Percentiles rank a stretch among this genome's conserved stretches.
These are phyloP conservation scores for Paracanthobrama guichenoti DNA, from an alignment of 2,113 vertebrate species.

Conservation along the genomic window DNA sequence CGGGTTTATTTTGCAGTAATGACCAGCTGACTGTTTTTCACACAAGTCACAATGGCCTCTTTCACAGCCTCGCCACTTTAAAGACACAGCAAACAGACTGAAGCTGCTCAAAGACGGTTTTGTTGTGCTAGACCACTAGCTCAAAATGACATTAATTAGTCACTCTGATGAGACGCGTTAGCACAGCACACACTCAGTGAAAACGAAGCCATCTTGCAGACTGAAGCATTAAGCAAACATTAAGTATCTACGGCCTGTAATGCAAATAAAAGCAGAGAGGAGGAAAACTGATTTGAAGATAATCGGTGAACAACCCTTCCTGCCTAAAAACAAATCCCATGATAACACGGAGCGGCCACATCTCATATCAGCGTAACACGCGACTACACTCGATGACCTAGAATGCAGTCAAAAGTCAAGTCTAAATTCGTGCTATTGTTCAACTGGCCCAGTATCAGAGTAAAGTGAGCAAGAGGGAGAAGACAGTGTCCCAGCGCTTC, in stretches of 20 bases:
- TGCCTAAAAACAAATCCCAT: neutral
- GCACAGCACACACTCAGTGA: neutral
- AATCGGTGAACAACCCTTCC: neutral
- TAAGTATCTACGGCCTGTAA: neutral
- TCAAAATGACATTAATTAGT: conserved; percentile 15
- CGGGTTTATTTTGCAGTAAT: neutral
- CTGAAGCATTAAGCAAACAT: neutral
- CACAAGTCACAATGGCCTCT: conserved; percentile 11
- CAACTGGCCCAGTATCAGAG: neutral
- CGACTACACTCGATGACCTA: neutral
- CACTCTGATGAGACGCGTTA: neutral
- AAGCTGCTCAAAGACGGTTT: conserved; percentile 30
- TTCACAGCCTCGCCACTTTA: conserved; percentile 9
- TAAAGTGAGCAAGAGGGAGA: neutral
- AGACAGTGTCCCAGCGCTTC: neutral
- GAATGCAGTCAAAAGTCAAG: conserved; percentile 27
- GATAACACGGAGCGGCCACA: neutral
- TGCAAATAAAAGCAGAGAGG: neutral
- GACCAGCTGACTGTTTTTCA: conserved; percentile 15
- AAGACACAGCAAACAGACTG: conserved; percentile 5
- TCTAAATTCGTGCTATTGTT: neutral
- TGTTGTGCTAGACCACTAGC: conserved; percentile 11
- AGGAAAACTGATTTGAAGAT: neutral
- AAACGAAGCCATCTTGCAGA: neutral
- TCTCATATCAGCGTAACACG: neutral